Evolutionary conservation across 2,888 invertebrate species (phyloP).

Genomic region (Zhuqinia jingwanae): DNA sequence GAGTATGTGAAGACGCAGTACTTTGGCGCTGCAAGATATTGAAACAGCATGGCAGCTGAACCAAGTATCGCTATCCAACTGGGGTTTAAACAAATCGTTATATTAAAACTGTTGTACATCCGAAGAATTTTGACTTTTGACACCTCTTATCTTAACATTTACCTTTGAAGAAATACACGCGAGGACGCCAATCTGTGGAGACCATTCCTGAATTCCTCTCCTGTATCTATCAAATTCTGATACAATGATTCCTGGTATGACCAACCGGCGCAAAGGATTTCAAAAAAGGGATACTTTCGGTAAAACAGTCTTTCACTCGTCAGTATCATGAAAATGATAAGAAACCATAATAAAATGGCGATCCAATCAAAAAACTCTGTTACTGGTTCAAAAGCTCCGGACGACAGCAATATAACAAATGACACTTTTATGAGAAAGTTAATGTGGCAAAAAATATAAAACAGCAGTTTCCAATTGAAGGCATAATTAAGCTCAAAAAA

Average conservation of each 20-base stretch:
- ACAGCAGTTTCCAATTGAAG: slow-evolving; percentile 42
- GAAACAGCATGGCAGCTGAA: slow-evolving; percentile 67
- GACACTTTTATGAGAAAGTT: slow-evolving; percentile 63
- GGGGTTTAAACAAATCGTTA: neutral
- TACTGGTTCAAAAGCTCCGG: slow-evolving; percentile 49
- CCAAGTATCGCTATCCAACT: slow-evolving; percentile 66
- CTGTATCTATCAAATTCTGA: slow-evolving; percentile 25
- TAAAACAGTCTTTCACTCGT: slow-evolving; percentile 61
- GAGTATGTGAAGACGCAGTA: slow-evolving; percentile 67
- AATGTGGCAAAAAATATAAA: slow-evolving; percentile 63
- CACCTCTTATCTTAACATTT: neutral
- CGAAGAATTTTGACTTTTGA: neutral
- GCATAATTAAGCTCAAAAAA: slow-evolving; percentile 43
- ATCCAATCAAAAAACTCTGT: slow-evolving; percentile 64
- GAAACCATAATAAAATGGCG: slow-evolving; percentile 66
- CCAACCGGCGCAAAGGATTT: slow-evolving; percentile 68
- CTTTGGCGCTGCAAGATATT: slow-evolving; percentile 66
- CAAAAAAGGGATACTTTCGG: slow-evolving; percentile 68
- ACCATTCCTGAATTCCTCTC: slow-evolving; percentile 43
- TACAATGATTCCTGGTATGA: slow-evolving; percentile 54
- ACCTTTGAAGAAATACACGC: slow-evolving; percentile 64
- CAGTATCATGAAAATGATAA: slow-evolving; percentile 67
- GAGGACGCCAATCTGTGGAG: slow-evolving; percentile 48
- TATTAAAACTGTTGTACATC: too few relatives aligned
- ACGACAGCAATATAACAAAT: slow-evolving; percentile 47